These are phyloP conservation scores for Bacillus rossius DNA, from an alignment of 1,140 invertebrate genomes.

Conservation along the genomic window DNA sequence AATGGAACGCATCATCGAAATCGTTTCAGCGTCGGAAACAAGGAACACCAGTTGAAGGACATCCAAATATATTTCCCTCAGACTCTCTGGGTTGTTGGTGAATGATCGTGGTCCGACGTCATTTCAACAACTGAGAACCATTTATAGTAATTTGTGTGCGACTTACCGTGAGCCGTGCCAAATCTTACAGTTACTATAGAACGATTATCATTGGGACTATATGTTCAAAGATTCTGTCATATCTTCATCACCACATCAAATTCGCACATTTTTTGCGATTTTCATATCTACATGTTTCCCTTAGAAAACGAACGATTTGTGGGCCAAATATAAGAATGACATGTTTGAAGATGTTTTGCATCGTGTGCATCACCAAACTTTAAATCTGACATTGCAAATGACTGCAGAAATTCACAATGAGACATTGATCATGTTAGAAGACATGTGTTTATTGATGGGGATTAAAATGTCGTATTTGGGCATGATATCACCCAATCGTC, in stretches of 20 bases:
- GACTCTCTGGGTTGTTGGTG: slow-evolving; percentile 29
- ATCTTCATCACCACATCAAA: slow-evolving; percentile 30
- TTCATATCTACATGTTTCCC: slow-evolving; percentile 31
- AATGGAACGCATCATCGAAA: slow-evolving; percentile 32
- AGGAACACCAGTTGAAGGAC: slow-evolving; percentile 28
- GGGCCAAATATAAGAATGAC: slow-evolving; percentile 28
- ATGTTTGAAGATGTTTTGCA: slow-evolving; percentile 35
- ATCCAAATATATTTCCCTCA: slow-evolving; percentile 21
- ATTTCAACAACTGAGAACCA: slow-evolving; percentile 4
- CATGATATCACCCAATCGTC: slow-evolving; percentile 38
- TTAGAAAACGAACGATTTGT: slow-evolving; percentile 22
- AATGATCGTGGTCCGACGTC: slow-evolving; percentile 25
- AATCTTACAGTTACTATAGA: slow-evolving; percentile 23
- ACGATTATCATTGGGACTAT: slow-evolving; percentile 34
- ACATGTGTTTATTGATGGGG: slow-evolving; percentile 32
- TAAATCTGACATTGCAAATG: slow-evolving; percentile 7
- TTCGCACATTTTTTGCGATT: slow-evolving; percentile 35
- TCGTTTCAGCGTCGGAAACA: slow-evolving; percentile 27
- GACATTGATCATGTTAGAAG: slow-evolving; percentile 37
- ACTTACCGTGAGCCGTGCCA: too few species aligned
- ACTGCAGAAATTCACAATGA: slow-evolving; percentile 36
- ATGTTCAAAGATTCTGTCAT: slow-evolving; percentile 33
- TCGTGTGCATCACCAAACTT: slow-evolving; percentile 20
- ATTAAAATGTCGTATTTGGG: slow-evolving; percentile 36
- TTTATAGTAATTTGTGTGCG: too few species aligned